phyloP scores from a whole-genome alignment of 2,797 vertebrate species.

The Artibeus lituratus region DNA sequence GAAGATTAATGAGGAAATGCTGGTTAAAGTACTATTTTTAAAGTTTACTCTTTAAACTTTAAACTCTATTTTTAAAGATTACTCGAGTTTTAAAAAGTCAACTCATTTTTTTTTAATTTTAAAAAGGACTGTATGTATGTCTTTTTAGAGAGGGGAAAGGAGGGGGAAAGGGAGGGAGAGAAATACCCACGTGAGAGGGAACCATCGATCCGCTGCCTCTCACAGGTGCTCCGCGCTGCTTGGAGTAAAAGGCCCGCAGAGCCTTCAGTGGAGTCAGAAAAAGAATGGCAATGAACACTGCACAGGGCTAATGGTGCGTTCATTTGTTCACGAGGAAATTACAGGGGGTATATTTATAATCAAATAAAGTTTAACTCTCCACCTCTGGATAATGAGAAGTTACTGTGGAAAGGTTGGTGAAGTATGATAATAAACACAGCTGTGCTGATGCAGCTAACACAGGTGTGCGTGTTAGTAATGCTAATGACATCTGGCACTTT shows the following conservation, averaged over 20 bases:
- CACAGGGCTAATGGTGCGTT: neutral
- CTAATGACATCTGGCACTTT: neutral
- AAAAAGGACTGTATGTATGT: neutral
- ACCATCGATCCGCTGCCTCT: too few relatives aligned
- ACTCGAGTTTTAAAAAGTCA: neutral
- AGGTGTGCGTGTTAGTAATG: slow-evolving; percentile 43
- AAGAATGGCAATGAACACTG: neutral
- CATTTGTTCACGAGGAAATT: slow-evolving; percentile 22
- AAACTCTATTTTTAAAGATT: neutral
- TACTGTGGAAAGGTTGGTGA: slow-evolving; percentile 8
- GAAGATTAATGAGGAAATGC: slow-evolving; percentile 37
- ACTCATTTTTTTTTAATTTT: neutral
- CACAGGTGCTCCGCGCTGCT: neutral
- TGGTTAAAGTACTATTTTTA: neutral
- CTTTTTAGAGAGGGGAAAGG: neutral
- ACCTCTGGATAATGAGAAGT: slow-evolving; percentile 55
- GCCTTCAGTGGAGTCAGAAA: neutral
- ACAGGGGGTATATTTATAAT: slow-evolving; percentile 48
- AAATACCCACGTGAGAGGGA: neutral
- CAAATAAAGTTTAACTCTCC: slow-evolving; percentile 28
- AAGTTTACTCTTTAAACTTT: neutral
- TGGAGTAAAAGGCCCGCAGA: neutral
- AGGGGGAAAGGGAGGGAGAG: neutral
- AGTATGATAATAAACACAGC: slow-evolving; percentile 49
- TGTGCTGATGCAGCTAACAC: neutral